These are phyloP conservation scores for Rhinichthys osculus DNA, from an alignment of 2,797 vertebrate genomes.

Conservation along the genomic window DNA sequence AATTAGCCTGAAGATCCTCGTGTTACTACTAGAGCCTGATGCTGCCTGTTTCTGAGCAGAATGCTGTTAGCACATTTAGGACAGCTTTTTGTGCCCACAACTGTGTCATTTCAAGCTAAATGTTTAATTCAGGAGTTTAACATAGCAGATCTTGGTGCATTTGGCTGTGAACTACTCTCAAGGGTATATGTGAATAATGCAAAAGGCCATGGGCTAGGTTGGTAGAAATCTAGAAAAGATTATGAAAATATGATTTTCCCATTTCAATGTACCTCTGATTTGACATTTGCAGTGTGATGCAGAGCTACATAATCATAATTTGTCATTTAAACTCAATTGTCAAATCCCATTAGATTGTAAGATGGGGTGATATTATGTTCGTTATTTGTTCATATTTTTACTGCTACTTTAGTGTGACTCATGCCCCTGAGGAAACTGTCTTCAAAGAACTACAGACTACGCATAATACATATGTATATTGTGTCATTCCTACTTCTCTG, in stretches of 20 bases:
- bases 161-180: slow-evolving; percentile 28
- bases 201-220: slow-evolving; percentile 25
- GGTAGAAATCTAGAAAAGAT: neutral
- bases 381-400: slow-evolving; percentile 29
- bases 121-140: slow-evolving; percentile 57
- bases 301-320: slow-evolving; percentile 12
- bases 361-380: neutral
- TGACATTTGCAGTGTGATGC: slow-evolving; percentile 1
- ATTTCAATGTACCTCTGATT: neutral
- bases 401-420: slow-evolving; percentile 7
- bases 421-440: neutral
- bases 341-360: slow-evolving; percentile 6
- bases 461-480: neutral
- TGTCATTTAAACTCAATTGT: neutral
- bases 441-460: neutral
- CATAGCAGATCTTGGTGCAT: slow-evolving; percentile 31
- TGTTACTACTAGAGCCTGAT: slow-evolving; percentile 7
- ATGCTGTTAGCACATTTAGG: slow-evolving; percentile 45
- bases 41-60: slow-evolving; percentile 25
- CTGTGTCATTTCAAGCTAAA: slow-evolving; percentile 48
- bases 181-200: slow-evolving; percentile 35
- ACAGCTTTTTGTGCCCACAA: slow-evolving; percentile 37
- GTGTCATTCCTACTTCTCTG: neutral
- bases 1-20: slow-evolving; percentile 41
- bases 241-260: neutral